Percentiles rank a stretch among this genome's conserved stretches.
phyloP scores from a whole-genome alignment of 2,113 vertebrate species.

The Rana temporaria region DNA sequence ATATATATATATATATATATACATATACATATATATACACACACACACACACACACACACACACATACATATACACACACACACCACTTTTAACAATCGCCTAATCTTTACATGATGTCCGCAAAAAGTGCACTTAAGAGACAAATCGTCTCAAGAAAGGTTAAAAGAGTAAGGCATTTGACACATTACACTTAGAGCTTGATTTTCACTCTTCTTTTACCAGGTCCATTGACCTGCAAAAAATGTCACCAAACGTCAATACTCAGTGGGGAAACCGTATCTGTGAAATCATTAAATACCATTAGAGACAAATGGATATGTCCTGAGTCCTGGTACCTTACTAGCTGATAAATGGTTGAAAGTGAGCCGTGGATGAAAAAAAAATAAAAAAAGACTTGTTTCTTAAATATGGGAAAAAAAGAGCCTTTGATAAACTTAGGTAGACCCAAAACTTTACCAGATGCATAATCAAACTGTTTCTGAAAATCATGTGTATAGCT shows the following conservation, averaged over 20 bases:
- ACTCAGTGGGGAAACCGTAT: slow-evolving; percentile 53
- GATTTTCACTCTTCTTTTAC: slow-evolving; percentile 50
- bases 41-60: too few species aligned
- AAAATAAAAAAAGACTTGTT: slow-evolving; percentile 40
- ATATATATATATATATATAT: neutral
- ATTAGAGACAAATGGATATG: slow-evolving; percentile 58
- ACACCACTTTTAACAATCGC: slow-evolving; percentile 6
- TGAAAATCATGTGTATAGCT: too few species aligned
- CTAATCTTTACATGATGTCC: slow-evolving; percentile 47
- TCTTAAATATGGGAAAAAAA: slow-evolving; percentile 5
- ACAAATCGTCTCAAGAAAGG: slow-evolving; percentile 43
- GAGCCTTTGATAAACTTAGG: neutral
- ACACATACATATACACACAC: too few species aligned
- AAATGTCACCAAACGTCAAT: slow-evolving; percentile 59
- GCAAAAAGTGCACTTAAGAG: slow-evolving; percentile 47
- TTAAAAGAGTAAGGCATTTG: slow-evolving; percentile 47
- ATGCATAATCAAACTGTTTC: too few species aligned
- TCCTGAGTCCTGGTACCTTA: slow-evolving; percentile 46
- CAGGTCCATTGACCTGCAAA: slow-evolving; percentile 57
- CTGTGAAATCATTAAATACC: slow-evolving; percentile 56
- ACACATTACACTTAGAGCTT: slow-evolving; percentile 49
- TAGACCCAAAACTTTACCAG: neutral
- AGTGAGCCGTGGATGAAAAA: slow-evolving; percentile 22
- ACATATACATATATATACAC: neutral
- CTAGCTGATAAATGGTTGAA: slow-evolving; percentile 50